A percentile compares a stretch with the other conserved stretches of the same genome.
Conservation (phyloP, 2,113 vertebrate genomes). For the Garra rufa region DNA sequence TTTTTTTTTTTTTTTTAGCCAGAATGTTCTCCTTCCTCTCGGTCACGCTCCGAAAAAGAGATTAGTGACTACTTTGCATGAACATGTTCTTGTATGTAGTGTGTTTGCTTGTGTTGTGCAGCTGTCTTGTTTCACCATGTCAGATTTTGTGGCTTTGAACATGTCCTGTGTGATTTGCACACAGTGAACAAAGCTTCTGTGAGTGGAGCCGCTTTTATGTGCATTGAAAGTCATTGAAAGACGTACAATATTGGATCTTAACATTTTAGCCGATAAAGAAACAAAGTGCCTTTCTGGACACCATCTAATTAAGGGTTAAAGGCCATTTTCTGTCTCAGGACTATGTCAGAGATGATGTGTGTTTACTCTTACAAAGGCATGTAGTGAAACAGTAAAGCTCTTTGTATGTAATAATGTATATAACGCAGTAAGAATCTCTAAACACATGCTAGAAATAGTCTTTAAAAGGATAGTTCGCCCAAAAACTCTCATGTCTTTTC, state of each 20-base stretch:
- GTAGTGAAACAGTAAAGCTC: slow-evolving; percentile 62
- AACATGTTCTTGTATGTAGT: background rate
- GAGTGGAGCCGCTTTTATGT: slow-evolving; percentile 26
- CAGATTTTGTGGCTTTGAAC: background rate
- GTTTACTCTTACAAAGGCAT: slow-evolving; percentile 49
- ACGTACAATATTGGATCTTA: slow-evolving; percentile 36
- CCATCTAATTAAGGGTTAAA: slow-evolving; percentile 67
- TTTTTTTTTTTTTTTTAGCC: too few relatives aligned
- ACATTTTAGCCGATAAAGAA: slow-evolving; percentile 58
- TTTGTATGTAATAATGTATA: slow-evolving; percentile 62
- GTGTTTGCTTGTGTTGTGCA: background rate
- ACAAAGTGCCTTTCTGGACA: slow-evolving; percentile 65
- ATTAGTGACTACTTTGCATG: background rate
- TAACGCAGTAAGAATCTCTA: slow-evolving; percentile 57
- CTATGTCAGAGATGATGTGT: background rate
- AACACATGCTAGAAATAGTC: slow-evolving; percentile 42
- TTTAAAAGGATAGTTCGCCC: too few relatives aligned
- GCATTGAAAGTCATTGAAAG: slow-evolving; percentile 53
- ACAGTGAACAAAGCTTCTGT: slow-evolving; percentile 9
- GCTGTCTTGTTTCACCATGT: slow-evolving; percentile 4
- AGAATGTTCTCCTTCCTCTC: background rate
- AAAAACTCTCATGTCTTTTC: too few relatives aligned
- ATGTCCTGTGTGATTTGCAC: background rate
- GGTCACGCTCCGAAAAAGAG: background rate
- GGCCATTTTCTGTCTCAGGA: slow-evolving; percentile 47